Base-by-base conservation (phyloP, 2,113 vertebrate genomes). In the Cyprinus carpio region DNA sequence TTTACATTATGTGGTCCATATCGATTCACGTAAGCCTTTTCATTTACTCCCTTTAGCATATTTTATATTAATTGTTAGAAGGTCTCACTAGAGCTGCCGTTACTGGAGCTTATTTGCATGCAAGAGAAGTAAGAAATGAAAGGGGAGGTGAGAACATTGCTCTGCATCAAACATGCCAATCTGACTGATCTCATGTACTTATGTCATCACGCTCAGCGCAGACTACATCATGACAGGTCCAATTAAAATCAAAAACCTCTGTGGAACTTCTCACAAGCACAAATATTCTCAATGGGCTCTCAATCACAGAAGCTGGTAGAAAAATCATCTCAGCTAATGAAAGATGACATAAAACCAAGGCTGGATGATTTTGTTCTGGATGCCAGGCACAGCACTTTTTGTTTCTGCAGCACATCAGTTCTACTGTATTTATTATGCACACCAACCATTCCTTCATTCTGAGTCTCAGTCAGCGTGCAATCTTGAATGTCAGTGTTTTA, bases 51-150 rank as follows among this genome's bases (percentile, higher is more conserved):
- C 81, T 88, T 89, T 92, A 88, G 82, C 87, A 89, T 90, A 87
- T 85, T 87, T 90, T 84, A 86, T 87, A 88, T 87, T 87, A 90
- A 90, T 90, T 88, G 90, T 88, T 87, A 88, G 10, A 91, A 88
- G 76, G 84, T 87, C 91, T 43, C 9, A 10, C 40, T 83, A 84
- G 84, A 88, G 67, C 34, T 67, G 75, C 88, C 85, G 87, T 84
- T 85, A 81, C 51, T 2, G 40, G n/a, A 34, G n/a, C 34, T 85
- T 62, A 82, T 89, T 90, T 77, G 81, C 83, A 87, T 89, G 64
- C 74, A 75, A 29, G 31, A 51, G 13, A n/a, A 13, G 29, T 31
- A 40, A 31, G 54, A 80, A 85, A 84, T 40, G 74, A 79, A 87
- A 49, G n/a, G 71, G 64, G 81, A 87, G 80, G 31, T 77, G 86